Base-by-base conservation (phyloP, 2,113 vertebrate species). In the Glaucidium brasilianum region DNA sequence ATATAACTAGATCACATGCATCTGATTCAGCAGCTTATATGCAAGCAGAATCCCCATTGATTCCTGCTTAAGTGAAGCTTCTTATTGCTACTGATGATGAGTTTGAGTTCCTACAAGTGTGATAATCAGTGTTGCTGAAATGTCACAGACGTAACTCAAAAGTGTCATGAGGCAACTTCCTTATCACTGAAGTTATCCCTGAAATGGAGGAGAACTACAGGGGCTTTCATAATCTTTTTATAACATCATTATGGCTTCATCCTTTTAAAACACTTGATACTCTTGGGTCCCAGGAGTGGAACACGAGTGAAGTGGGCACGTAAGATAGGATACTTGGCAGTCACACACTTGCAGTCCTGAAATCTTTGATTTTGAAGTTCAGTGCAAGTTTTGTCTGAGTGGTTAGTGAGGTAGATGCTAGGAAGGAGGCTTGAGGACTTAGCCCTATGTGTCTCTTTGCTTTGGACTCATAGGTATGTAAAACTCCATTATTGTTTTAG, bases 91-190 rank as follows among this genome's bases (percentile, higher is more conserved):
- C n/a, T 71, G 52, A n/a, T 75, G 73, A 79, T 76, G 76, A 75
- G 25, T 87, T 81, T 76, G 73, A 81, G 91, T 85, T 92, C 50
- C 86, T 85, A 39, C 45, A 68, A 92, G 35, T 47, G 73, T 72
- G 89, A 95, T 95, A 94, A 95, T 94, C 95, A 89, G 58, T 73
- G 66, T 88, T 85, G 69, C 86, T 94, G 80, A 96, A 96, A 95
- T 97, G 95, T 92, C 91, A 92, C 81, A 88, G 86, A 91, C 94
- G 92, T 89, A 92, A 88, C 81, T 92, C 89, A 50, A 58, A 95
- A 89, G 83, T 83, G 77, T 88, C 69, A 45, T 34, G 62, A 79
- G 95, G 89, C 86, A 58, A 58, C 81, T 92, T 95, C 59, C 92
- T 94, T 97, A 95, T 96, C 89, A 73, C 41, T 67, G 53, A 90